Evolutionary conservation across 2,888 invertebrate species (phyloP).

Genomic region (Cheiracanthium punctorium): DNA sequence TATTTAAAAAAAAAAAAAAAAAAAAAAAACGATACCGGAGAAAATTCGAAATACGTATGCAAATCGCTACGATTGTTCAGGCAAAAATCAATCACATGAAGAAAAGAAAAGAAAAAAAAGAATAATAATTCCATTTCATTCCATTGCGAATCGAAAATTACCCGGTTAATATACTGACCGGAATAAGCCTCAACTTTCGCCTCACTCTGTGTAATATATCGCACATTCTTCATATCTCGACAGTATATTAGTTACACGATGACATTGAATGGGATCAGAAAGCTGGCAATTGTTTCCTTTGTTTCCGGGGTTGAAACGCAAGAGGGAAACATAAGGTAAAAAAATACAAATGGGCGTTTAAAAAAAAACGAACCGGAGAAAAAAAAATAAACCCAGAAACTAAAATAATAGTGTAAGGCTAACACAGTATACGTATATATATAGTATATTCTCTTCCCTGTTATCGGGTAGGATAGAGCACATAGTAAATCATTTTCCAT

Average conservation of each 20-base stretch:
- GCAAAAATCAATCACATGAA: too few relatives aligned
- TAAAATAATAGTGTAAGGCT: conserved; percentile 7
- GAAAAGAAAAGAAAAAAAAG: too few relatives aligned
- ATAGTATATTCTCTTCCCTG: neutral
- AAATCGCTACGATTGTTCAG: too few relatives aligned
- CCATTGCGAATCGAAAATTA: too few relatives aligned
- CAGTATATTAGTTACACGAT: neutral
- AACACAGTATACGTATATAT: too few relatives aligned
- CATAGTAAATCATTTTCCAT: conserved; percentile 10
- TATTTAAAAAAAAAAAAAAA: too few relatives aligned
- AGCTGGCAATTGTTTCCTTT: neutral
- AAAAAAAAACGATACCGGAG: too few relatives aligned
- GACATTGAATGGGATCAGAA: neutral
- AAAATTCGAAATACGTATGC: too few relatives aligned
- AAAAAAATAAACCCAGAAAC: neutral
- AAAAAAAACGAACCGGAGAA: neutral
- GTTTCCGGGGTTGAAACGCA: neutral
- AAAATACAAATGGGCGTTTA: conserved; percentile 1
- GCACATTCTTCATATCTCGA: neutral
- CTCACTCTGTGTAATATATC: neutral
- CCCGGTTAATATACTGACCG: too few relatives aligned
- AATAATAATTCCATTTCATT: too few relatives aligned
- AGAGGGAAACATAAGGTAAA: neutral
- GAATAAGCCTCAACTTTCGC: too few relatives aligned
- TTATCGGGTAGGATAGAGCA: neutral